Conservation (phyloP, 2,797 vertebrate species). For the Chelonia mydas region DNA sequence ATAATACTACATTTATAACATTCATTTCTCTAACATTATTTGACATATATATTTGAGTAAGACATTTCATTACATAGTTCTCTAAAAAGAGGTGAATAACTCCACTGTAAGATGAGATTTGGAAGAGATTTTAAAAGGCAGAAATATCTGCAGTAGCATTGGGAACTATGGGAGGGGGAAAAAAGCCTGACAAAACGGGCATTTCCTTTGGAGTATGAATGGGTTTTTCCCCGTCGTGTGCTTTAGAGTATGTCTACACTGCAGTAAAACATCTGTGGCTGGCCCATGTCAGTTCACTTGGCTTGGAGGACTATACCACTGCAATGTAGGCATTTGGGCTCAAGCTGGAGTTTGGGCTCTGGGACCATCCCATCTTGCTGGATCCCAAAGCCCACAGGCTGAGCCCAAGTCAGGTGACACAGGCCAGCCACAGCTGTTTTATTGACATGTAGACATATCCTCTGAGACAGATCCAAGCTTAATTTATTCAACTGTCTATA, state of each 20-base stretch:
- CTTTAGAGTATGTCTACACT: background rate
- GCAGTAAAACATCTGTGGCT: background rate
- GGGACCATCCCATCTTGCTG: background rate
- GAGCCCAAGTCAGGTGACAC: background rate
- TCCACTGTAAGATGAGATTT: background rate
- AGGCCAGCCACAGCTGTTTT: too few species aligned
- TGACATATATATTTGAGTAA: background rate
- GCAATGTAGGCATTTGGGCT: too few species aligned
- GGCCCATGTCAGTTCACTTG: background rate
- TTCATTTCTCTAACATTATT: background rate
- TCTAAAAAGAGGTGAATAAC: background rate
- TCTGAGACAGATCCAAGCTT: background rate
- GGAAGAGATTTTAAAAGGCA: background rate
- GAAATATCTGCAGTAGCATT: background rate
- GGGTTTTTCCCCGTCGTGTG: too few species aligned
- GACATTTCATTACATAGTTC: background rate
- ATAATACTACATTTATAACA: background rate
- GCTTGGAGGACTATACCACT: background rate
- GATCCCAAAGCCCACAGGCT: background rate
- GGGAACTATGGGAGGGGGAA: background rate
- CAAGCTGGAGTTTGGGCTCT: too few species aligned
- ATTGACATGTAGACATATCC: too few species aligned
- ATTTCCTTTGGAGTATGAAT: background rate
- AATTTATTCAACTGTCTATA: background rate
- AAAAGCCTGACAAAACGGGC: background rate